A percentile compares a stretch with the other conserved stretches of the same genome.
These are phyloP conservation scores for Chloroceryle inda DNA, from an alignment of 2,797 vertebrate genomes.

Conservation along the genomic window DNA sequence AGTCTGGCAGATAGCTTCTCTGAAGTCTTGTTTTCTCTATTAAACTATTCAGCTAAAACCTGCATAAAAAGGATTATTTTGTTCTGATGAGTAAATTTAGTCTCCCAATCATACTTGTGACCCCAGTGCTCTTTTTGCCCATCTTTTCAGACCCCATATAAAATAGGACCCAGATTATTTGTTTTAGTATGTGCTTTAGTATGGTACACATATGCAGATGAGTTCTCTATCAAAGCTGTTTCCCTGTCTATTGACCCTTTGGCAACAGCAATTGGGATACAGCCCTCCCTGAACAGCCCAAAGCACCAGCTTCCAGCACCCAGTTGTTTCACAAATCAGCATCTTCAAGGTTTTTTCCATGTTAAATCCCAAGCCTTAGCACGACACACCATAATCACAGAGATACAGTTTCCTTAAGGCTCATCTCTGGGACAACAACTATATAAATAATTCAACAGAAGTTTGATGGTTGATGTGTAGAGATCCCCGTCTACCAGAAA, in stretches of 20 bases:
- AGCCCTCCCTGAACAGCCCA: neutral
- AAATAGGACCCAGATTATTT: neutral
- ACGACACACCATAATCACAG: neutral
- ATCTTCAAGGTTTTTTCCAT: neutral
- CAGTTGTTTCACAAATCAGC: neutral
- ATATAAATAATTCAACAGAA: neutral
- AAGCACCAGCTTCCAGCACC: neutral
- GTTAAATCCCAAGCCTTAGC: neutral
- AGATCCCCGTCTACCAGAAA: neutral
- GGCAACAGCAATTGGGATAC: neutral
- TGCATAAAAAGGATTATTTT: neutral
- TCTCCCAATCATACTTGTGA: neutral
- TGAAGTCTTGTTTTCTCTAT: neutral
- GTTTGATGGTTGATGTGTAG: neutral
- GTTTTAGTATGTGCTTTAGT: neutral
- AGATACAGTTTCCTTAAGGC: neutral
- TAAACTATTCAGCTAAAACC: neutral
- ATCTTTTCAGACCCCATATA: neutral
- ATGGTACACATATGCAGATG: neutral
- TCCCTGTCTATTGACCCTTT: neutral
- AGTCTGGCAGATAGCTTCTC: neutral
- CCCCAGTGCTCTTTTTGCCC: neutral
- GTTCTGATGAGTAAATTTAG: neutral
- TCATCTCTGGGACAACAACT: neutral
- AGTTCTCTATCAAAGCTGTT: neutral